Base-by-base conservation (phyloP, 2,113 vertebrate genomes). In the Coryphaenoides rupestris region DNA sequence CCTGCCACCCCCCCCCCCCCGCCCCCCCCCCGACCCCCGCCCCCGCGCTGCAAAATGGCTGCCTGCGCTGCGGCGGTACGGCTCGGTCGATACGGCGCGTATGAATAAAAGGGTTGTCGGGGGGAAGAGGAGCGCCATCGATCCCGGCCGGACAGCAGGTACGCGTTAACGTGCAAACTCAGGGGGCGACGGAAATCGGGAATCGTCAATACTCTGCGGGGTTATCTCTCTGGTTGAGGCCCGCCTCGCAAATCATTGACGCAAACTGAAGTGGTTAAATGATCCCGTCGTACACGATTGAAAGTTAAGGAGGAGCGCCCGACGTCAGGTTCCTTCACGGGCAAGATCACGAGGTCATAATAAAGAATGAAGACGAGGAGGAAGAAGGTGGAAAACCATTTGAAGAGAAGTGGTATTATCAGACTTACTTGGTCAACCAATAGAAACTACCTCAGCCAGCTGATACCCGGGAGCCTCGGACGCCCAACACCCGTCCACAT, bases 211-310 rank as follows among this genome's bases (percentile, higher is more conserved):
- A 77, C 81, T 69, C 82, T 76, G 77, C n/a, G n/a, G 23, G 24
- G 79, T 90, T 89, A 90, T 89, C 87, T 85, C 26, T 16, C 4
- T 66, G 68, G 66, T n/a, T n/a, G n/a, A n/a, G 55, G 66, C 78
- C 72, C 62, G 55, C 54, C 70, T 72, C 26, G 87, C 79, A 75
- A 90, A 91, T 89, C 79, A 88, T 88, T 88, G 76, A 88, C 88
- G 58, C 72, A 76, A 19, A 46, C 57, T 16, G 23, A 24, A 55
- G 40, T 55, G 60, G 69, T 62, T 58, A 76, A 76, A 85, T 74
- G 84, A 89, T 87, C 64, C 76, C n/a, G n/a, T n/a, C n/a, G 78
- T 66, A 69, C 68, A 75, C 74, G 77, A 80, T 58, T 84, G 75
- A 84, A 84, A 73, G 67, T 77, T 84, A 86, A 88, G 80, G 28